Evolutionary conservation across 2,888 invertebrate species (phyloP).

Genomic region (Drosophila monieri): DNA sequence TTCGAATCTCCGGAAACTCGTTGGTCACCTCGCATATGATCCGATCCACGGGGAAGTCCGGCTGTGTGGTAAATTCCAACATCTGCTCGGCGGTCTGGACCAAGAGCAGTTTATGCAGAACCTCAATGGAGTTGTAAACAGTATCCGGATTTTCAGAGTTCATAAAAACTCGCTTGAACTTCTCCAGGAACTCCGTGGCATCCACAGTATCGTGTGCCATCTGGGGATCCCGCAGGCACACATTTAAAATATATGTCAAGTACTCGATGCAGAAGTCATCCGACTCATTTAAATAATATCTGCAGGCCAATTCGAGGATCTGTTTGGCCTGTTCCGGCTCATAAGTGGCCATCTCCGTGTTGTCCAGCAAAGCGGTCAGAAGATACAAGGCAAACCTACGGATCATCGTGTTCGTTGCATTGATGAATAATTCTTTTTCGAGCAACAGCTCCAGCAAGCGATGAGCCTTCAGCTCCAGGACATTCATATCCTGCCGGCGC

Average conservation of each 20-base stretch:
- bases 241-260: constrained; percentile 70
- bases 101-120: constrained; percentile 68
- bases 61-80: constrained; percentile 51
- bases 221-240: constrained; percentile 75
- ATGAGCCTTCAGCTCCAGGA: constrained; percentile 59
- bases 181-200: constrained; percentile 61
- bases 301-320: constrained; percentile 54
- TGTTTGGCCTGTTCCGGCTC: constrained; percentile 45
- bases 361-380: constrained; percentile 66
- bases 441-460: constrained; percentile 62
- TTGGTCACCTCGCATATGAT: constrained; percentile 76
- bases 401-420: constrained; percentile 56
- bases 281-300: constrained; percentile 60
- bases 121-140: constrained; percentile 70
- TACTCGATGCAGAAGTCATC: constrained; percentile 79
- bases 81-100: constrained; percentile 58
- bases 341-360: constrained; percentile 63
- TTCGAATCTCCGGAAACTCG: constrained; percentile 70
- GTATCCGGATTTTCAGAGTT: constrained; percentile 74
- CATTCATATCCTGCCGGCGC: constrained; percentile 65
- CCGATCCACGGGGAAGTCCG: constrained; percentile 72
- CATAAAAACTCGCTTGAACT: constrained; percentile 58
- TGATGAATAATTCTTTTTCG: constrained; percentile 62
- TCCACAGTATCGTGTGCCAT: constrained; percentile 53
- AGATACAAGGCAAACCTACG: constrained; percentile 70